Evolutionary conservation across 2,888 invertebrate species (phyloP).

Genomic region (Nomada ruficornis): DNA sequence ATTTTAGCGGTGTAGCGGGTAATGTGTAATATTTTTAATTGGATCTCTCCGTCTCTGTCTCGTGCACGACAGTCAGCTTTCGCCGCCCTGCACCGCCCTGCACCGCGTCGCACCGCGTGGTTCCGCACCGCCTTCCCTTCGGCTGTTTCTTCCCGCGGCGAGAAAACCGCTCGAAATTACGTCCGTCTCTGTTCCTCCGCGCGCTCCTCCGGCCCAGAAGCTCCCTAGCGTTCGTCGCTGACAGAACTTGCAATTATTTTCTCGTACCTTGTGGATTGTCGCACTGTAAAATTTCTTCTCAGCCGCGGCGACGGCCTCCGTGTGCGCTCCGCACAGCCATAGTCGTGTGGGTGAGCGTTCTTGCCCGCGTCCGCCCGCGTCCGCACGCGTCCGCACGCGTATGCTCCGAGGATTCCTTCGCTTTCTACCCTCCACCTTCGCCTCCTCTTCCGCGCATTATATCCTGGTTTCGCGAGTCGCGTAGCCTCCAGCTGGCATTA

Average conservation of each 20-base stretch:
- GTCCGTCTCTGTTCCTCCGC: constrained; percentile 37
- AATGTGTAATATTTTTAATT: constrained; percentile 84
- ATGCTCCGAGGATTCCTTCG: constrained; percentile 31
- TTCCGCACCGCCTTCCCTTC: constrained; percentile 56
- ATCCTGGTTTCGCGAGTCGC: constrained; percentile 63
- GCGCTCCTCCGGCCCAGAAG: constrained; percentile 22
- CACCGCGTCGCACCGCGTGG: constrained; percentile 11
- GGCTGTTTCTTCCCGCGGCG: constrained; percentile 55
- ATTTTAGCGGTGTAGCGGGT: constrained; percentile 81
- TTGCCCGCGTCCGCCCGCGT: constrained; percentile 2
- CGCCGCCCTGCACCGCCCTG: not conserved
- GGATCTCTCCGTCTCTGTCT: constrained; percentile 79
- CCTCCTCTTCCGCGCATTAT: constrained; percentile 68
- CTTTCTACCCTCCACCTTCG: constrained; percentile 39
- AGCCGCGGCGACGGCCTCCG: constrained; percentile 17
- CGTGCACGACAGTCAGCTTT: constrained; percentile 18
- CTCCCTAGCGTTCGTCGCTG: constrained; percentile 67
- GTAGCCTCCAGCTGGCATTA: constrained; percentile 78
- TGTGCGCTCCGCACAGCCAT: not conserved
- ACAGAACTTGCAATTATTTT: constrained; percentile 84
- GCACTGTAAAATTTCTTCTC: constrained; percentile 77
- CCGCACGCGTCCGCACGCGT: constrained; percentile 10
- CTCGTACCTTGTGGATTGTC: constrained; percentile 82
- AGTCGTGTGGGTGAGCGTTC: constrained; percentile 1
- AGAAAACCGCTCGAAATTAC: constrained; percentile 70